These are phyloP conservation scores for Enteromius fasciolatus DNA, from an alignment of 2,797 vertebrate genomes.

Conservation along the genomic window DNA sequence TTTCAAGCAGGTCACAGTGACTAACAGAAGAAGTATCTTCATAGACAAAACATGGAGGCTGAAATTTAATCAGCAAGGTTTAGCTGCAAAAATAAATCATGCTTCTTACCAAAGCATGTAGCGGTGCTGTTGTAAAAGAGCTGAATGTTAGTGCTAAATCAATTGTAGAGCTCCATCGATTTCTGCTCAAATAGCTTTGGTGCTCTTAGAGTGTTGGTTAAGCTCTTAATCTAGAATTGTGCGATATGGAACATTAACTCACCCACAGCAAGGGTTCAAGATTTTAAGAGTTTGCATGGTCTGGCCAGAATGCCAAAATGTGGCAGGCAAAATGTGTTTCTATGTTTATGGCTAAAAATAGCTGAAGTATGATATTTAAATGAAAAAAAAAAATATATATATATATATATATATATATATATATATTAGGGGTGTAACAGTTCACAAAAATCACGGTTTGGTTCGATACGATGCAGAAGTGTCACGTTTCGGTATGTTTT, in stretches of 20 bases:
- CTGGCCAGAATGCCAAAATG: not conserved
- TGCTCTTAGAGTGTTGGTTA: slow-evolving; percentile 39
- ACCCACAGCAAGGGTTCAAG: not conserved
- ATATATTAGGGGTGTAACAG: no score
- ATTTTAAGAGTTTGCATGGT: not conserved
- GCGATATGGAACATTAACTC: slow-evolving; percentile 33
- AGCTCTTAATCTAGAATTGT: slow-evolving; percentile 35
- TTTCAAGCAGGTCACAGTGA: slow-evolving; percentile 21
- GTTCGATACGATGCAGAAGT: no score
- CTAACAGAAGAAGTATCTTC: slow-evolving; percentile 26
- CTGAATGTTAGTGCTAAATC: slow-evolving; percentile 36
- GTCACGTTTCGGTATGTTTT: no score
- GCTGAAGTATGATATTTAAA: not conserved
- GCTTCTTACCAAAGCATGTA: slow-evolving; percentile 35
- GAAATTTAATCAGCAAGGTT: slow-evolving; percentile 25
- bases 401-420: no score
- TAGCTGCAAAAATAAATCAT: slow-evolving; percentile 28
- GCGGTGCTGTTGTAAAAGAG: slow-evolving; percentile 30
- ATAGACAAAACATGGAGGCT: slow-evolving; percentile 19
- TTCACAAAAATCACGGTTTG: no score
- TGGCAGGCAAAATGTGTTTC: not conserved
- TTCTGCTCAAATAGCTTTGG: slow-evolving; percentile 22
- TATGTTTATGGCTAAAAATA: not conserved
- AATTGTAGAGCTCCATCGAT: slow-evolving; percentile 25
- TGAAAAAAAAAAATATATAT: no score